Conservation (phyloP, 1,140 invertebrate genomes). For the Dreissena polymorpha region DNA sequence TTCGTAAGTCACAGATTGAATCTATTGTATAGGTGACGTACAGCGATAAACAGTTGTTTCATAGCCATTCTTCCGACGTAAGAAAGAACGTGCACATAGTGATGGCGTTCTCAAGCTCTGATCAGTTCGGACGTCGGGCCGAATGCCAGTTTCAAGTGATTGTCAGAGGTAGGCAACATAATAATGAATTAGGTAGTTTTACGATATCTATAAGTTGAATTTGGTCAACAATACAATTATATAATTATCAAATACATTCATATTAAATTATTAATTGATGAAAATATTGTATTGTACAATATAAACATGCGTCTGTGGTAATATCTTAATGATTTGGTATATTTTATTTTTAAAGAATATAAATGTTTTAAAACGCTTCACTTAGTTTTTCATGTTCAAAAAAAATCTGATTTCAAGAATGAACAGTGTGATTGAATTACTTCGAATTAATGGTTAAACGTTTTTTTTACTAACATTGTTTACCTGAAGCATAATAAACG, state of each 20-base stretch:
- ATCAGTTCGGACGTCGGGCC: conserved; percentile 14
- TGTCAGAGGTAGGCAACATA: conserved; percentile 12
- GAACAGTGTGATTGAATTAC: too few relatives aligned
- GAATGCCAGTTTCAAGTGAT: conserved; percentile 43
- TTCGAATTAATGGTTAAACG: too few relatives aligned
- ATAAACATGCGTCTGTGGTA: background rate
- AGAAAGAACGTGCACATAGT: conserved; percentile 44
- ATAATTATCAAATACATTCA: background rate
- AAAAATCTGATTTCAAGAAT: too few relatives aligned
- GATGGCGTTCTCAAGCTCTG: conserved; percentile 35
- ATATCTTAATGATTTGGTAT: background rate
- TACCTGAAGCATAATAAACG: background rate
- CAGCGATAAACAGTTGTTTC: conserved; percentile 17
- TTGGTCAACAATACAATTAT: background rate
- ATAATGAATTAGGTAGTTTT: background rate
- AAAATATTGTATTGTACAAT: background rate
- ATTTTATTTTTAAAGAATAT: background rate
- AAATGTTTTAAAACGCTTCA: too few relatives aligned
- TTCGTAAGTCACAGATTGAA: background rate
- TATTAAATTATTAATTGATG: background rate
- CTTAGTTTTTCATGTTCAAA: too few relatives aligned
- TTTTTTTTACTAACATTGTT: too few relatives aligned
- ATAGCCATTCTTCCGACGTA: conserved; percentile 12
- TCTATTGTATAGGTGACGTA: conserved; percentile 24
- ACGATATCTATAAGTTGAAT: background rate